Conservation (phyloP, 1,140 invertebrate genomes). For the Papilio xuthus region DNA sequence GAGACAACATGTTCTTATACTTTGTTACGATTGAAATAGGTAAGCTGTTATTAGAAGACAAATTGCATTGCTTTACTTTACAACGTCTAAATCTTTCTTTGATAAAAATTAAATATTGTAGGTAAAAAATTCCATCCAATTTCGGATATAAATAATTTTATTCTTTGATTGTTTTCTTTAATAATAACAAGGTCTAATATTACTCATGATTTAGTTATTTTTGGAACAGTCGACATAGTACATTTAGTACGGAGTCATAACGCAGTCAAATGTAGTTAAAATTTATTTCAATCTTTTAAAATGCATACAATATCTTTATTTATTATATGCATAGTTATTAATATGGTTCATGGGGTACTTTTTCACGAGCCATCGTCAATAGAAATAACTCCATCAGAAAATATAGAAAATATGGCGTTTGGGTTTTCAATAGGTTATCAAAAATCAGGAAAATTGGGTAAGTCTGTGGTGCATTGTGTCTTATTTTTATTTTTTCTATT, state of each 20-base stretch:
- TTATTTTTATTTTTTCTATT: background rate
- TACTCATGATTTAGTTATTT: conserved; percentile 16
- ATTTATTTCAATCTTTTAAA: background rate
- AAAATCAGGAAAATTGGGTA: conserved; percentile 46
- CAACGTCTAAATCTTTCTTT: background rate
- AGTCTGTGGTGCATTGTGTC: conserved; percentile 33
- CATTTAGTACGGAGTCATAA: background rate
- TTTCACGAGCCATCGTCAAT: conserved; percentile 47
- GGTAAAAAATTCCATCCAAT: background rate
- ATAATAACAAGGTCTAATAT: background rate
- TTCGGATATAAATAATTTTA: background rate
- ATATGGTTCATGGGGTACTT: conserved; percentile 5
- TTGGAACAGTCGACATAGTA: background rate
- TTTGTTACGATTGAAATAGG: too few species aligned
- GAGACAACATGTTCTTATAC: too few species aligned
- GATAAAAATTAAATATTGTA: background rate
- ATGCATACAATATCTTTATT: background rate
- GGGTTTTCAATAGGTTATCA: conserved; percentile 55
- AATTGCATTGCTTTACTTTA: too few species aligned
- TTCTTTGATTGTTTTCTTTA: background rate
- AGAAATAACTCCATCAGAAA: conserved; percentile 23
- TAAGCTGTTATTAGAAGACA: too few species aligned
- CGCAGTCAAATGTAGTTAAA: background rate
- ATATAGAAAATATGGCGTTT: conserved; percentile 40
- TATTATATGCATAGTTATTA: background rate